Evolutionary conservation across 2,888 invertebrate species (phyloP).

Genomic region (Eupithecia insigniata): DNA sequence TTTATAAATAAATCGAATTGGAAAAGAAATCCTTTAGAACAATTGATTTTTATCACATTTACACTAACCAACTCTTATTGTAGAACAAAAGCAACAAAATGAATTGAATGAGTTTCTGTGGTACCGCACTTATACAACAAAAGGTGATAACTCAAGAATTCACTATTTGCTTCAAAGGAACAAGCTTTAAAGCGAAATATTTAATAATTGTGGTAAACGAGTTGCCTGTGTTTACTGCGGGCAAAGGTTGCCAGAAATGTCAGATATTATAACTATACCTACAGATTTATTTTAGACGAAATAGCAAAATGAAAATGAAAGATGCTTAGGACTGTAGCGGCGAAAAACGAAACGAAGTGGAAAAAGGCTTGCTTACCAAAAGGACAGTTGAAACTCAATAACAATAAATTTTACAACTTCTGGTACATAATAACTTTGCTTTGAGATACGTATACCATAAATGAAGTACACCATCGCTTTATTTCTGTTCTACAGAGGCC

Average conservation of each 20-base stretch:
- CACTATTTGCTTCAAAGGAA: constrained; percentile 32
- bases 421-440: not conserved
- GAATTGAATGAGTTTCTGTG: constrained; percentile 24
- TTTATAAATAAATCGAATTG: not conserved
- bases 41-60: not conserved
- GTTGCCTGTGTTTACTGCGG: constrained; percentile 15
- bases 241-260: not conserved
- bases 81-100: not conserved
- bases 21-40: not conserved
- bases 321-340: not conserved
- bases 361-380: no score
- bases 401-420: not conserved
- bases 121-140: constrained; percentile 31
- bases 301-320: not conserved
- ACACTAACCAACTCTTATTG: not conserved
- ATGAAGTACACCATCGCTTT: no score
- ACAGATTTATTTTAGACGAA: not conserved
- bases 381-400: no score
- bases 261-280: not conserved
- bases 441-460: no score
- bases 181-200: constrained; percentile 21
- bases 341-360: no score
- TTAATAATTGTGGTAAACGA: constrained; percentile 21
- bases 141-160: constrained; percentile 42
- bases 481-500: no score